phyloP scores from a whole-genome alignment of 2,888 invertebrate species.

The Mactromeris polynyma region DNA sequence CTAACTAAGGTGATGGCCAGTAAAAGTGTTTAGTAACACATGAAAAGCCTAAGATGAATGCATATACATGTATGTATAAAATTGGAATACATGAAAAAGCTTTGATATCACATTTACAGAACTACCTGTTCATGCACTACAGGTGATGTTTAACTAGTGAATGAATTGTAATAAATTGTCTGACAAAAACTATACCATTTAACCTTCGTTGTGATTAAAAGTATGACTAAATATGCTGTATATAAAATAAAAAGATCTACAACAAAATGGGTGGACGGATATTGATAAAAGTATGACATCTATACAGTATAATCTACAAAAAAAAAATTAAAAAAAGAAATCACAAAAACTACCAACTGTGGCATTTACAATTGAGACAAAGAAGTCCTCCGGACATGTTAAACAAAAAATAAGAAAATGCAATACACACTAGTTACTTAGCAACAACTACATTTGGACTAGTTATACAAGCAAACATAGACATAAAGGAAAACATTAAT shows the following conservation, averaged over 20 bases:
- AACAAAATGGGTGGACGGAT: background rate
- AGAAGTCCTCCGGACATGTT: background rate
- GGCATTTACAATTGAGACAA: slow-evolving; percentile 17
- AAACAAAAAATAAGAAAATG: background rate
- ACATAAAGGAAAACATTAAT: background rate
- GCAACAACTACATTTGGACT: background rate
- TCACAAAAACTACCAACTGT: background rate
- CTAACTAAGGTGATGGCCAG: no score
- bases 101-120: no score
- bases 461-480: slow-evolving; percentile 4
- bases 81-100: no score
- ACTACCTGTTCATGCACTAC: background rate
- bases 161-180: background rate
- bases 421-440: background rate
- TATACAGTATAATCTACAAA: background rate
- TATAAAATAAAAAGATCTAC: background rate
- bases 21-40: no score
- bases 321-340: background rate
- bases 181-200: background rate
- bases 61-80: no score
- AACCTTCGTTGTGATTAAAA: background rate
- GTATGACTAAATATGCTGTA: background rate
- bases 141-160: background rate
- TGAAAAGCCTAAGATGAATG: no score
- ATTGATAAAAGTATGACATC: background rate